These are phyloP conservation scores for Thymallus thymallus DNA, from an alignment of 2,113 vertebrate species.

Conservation along the genomic window DNA sequence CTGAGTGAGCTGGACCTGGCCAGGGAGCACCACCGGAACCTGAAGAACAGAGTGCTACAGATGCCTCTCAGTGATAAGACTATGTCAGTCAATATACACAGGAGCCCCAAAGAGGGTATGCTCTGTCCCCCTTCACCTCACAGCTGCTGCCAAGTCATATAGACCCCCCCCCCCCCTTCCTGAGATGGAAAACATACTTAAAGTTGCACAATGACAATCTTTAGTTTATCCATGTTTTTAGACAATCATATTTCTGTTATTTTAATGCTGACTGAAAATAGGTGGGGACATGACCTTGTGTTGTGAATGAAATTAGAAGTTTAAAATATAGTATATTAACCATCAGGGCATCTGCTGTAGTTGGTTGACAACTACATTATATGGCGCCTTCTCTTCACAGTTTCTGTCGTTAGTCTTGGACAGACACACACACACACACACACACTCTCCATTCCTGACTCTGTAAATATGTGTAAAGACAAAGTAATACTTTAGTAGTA, in stretches of 20 bases:
- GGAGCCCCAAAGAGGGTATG: conserved; percentile 88
- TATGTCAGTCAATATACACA: conserved; percentile 95
- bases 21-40: conserved; percentile 80
- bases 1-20: conserved; percentile 79
- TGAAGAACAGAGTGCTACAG: conserved; percentile 91
- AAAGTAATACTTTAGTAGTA: conserved; percentile 3
- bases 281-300: conserved; percentile 3
- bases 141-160: conserved; percentile 98
- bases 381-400: conserved; percentile 56
- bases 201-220: conserved; percentile 29
- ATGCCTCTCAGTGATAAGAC: conserved; percentile 98
- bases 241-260: conserved; percentile 43
- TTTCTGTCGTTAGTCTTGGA: conserved; percentile 56
- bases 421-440: conserved; percentile 32
- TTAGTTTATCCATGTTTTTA: conserved; percentile 43
- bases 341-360: not conserved
- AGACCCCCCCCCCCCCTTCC: conserved; percentile 49
- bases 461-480: conserved; percentile 1
- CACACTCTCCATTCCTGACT: not conserved
- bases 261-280: conserved; percentile 50
- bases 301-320: not conserved
- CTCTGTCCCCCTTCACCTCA: conserved; percentile 89
- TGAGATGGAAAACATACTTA: not conserved
- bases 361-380: conserved; percentile 16
- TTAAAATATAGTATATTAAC: not conserved